Evolutionary conservation across 2,888 invertebrate genomes (phyloP), one percentile per base, ranked within the genome.

Genomic region (Pseudolycoriella hygida): DNA sequence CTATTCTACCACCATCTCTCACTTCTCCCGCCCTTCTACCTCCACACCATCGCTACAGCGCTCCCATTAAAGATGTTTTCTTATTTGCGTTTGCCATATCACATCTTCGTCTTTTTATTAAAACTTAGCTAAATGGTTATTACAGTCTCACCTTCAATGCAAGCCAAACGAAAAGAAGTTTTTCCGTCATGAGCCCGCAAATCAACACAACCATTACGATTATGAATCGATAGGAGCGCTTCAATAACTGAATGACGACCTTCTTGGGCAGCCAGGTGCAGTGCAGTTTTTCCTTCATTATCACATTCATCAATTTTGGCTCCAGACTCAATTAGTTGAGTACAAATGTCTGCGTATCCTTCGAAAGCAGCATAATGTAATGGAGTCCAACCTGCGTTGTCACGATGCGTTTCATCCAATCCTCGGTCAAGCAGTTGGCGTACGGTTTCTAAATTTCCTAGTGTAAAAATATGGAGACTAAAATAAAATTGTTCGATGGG

Each of bases 371-470:
- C 84, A 60, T 96, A 94, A 60, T 96, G 94, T 45, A 97, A 63
- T 1, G 97, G 93, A 1, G 96, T 94, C 96, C 94, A 96, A 0
- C 96, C 94, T 0, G 88, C 86, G 65, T 93, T 92, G 60, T 96
- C 96, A 17, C 86, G 69, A 57, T 87, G 87, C 49, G 85, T 85
- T 55, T 87, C 87, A 55, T 87, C 87, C 41, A 87, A 60, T 0
- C 87, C 94, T 52, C 90, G 72, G 61, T 88, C 92, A 14, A 96
- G 69, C 38, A 96, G 68, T 57, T 88, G 86, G 17, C 86, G 74
- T 1, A 94, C 93, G 10, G 93, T 89, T 54, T 88, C 86, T 32
- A 84, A 82, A 57, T 83, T 82, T 31, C 79, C 73, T 72, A 55
- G 1, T 42, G 38, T 49, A 18, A 42, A n/a, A 30, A 31, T 3